Evolutionary conservation across 2,888 invertebrate species (phyloP).

Genomic region (Pelosia muscerda): DNA sequence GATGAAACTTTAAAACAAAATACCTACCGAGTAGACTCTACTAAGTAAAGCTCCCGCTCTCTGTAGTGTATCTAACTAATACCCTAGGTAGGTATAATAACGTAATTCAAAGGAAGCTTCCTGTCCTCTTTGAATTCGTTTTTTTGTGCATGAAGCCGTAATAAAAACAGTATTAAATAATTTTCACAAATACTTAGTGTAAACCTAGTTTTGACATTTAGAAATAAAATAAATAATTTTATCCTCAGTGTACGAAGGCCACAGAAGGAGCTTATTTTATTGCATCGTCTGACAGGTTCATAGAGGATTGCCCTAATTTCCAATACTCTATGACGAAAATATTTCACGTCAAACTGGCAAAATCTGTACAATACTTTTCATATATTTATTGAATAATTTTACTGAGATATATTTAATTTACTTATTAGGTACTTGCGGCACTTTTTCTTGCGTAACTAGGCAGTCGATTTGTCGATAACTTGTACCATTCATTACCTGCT

Average conservation of each 20-base stretch:
- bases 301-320: not conserved
- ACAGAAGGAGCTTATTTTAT: not conserved
- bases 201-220: not conserved
- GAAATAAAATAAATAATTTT: not conserved
- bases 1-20: too few species aligned
- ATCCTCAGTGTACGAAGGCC: too few species aligned
- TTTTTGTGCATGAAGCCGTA: too few species aligned
- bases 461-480: constrained; percentile 72
- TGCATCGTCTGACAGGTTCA: not conserved
- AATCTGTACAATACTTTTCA: not conserved
- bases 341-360: constrained; percentile 9
- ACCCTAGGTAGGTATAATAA: too few species aligned
- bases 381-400: constrained; percentile 10
- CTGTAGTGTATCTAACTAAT: too few species aligned
- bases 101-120: too few species aligned
- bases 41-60: too few species aligned
- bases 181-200: too few species aligned
- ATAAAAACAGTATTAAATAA: too few species aligned
- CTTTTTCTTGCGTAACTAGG: constrained; percentile 60
- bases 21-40: too few species aligned
- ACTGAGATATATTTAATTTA: constrained; percentile 5
- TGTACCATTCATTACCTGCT: constrained; percentile 48
- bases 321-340: not conserved
- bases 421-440: not conserved
- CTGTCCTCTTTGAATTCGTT: too few species aligned